Conservation (phyloP, 2,888 invertebrate genomes). For the Rosalia funebris region DNA sequence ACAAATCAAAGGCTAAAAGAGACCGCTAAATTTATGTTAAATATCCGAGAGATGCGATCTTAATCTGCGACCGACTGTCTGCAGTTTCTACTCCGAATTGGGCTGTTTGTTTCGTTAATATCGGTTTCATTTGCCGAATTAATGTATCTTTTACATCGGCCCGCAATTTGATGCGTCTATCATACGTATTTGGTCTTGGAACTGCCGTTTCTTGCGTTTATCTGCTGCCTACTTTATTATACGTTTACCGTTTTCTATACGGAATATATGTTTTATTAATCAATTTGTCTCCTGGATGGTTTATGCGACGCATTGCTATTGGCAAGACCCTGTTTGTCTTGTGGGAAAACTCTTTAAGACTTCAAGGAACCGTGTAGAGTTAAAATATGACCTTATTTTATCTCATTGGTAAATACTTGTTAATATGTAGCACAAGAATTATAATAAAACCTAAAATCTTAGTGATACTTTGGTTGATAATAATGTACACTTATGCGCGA, state of each 20-base stretch:
- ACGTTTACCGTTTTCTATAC: slow-evolving; percentile 20
- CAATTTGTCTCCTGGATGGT: slow-evolving; percentile 15
- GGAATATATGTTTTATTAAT: slow-evolving; percentile 28
- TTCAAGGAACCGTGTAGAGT: no score
- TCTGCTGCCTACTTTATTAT: slow-evolving; percentile 22
- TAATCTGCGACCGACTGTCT: slow-evolving; percentile 50
- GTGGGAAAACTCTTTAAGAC: no score
- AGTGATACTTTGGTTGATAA: no score
- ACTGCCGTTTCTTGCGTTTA: slow-evolving; percentile 33
- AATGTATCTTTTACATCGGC: slow-evolving; percentile 46
- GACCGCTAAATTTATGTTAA: slow-evolving; percentile 50
- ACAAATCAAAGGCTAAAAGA: slow-evolving; percentile 53
- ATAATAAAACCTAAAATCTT: no score
- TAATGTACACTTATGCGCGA: no score
- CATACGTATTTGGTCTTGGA: slow-evolving; percentile 38
- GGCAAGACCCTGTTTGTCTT: background rate
- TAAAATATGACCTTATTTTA: no score
- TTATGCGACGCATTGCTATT: background rate
- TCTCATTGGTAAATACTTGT: no score
- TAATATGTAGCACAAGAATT: no score
- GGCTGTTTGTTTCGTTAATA: slow-evolving; percentile 54
- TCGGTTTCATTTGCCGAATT: slow-evolving; percentile 48
- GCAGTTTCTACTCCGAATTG: slow-evolving; percentile 50
- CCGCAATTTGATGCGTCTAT: slow-evolving; percentile 31
- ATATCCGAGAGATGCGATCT: slow-evolving; percentile 55